A percentile compares a stretch with the other conserved stretches of the same genome.
Evolutionary conservation across 2,888 invertebrate species (phyloP).

Genomic region (Schrankia costaestrigalis): DNA sequence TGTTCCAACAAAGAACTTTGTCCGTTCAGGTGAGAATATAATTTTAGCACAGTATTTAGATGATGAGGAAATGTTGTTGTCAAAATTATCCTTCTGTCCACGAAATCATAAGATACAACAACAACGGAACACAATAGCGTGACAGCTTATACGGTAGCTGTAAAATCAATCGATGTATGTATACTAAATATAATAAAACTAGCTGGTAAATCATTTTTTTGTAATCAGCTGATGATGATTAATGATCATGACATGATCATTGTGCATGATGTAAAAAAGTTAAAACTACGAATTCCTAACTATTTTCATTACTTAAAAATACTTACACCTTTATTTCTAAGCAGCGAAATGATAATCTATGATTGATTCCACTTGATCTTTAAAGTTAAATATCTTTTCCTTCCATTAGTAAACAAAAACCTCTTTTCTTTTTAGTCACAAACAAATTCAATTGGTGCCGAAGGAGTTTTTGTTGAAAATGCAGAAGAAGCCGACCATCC

Average conservation of each 20-base stretch:
- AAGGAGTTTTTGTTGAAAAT: constrained; percentile 1
- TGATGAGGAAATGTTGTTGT: constrained; percentile 54
- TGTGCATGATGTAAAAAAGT: constrained; percentile 67
- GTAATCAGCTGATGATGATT: no score
- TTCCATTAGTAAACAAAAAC: no score
- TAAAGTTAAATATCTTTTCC: no score
- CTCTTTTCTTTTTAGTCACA: constrained; percentile 1
- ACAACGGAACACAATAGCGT: no score
- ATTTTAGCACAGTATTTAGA: constrained; percentile 14
- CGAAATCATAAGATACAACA: no score
- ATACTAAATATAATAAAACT: no score
- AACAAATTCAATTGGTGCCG: constrained; percentile 1
- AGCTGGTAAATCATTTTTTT: no score
- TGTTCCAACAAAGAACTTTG: constrained; percentile 49
- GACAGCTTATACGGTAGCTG: no score
- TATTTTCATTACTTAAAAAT: background rate
- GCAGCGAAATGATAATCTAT: background rate
- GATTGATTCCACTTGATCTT: no score
- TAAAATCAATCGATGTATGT: no score
- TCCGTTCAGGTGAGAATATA: constrained; percentile 56
- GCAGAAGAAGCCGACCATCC: constrained; percentile 1
- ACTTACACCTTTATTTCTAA: background rate
- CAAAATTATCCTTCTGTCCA: no score
- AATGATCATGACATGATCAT: no score
- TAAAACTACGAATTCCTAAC: constrained; percentile 22